These are phyloP conservation scores for Torymus aiolomorphi DNA, from an alignment of 2,888 invertebrate genomes.

Conservation along the genomic window DNA sequence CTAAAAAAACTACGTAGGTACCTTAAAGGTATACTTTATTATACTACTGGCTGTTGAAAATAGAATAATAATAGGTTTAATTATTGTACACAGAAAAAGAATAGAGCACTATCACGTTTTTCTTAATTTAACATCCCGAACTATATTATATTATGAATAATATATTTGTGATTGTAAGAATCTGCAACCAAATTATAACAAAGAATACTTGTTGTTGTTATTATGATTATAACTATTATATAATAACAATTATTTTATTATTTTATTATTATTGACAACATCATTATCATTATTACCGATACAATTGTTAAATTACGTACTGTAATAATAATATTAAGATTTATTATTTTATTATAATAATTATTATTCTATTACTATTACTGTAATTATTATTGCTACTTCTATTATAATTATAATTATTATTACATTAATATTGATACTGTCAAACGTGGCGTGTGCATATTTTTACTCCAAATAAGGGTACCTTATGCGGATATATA, in stretches of 20 bases:
- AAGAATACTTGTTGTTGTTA: conserved; percentile 76
- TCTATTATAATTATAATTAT: conserved; percentile 63
- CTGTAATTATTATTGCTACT: conserved; percentile 61
- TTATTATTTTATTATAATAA: conserved; percentile 62
- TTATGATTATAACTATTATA: conserved; percentile 74
- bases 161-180: conserved; percentile 76
- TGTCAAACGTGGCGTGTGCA: conserved; percentile 72
- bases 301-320: conserved; percentile 71
- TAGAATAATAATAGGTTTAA: conserved; percentile 75
- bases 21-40: conserved; percentile 76
- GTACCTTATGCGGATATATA: conserved; percentile 65
- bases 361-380: conserved; percentile 61
- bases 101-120: conserved; percentile 73
- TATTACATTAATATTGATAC: conserved; percentile 73
- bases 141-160: conserved; percentile 73
- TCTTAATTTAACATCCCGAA: conserved; percentile 74
- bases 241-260: conserved; percentile 64
- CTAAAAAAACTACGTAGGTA: conserved; percentile 73
- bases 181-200: conserved; percentile 76
- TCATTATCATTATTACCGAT: conserved; percentile 68
- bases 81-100: conserved; percentile 72
- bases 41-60: conserved; percentile 76
- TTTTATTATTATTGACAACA: conserved; percentile 67
- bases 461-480: conserved; percentile 74
- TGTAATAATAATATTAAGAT: conserved; percentile 66